A percentile compares a stretch with the other conserved stretches of the same genome.
Evolutionary conservation across 2,113 vertebrate species (phyloP).

Genomic region (Ictalurus punctatus): DNA sequence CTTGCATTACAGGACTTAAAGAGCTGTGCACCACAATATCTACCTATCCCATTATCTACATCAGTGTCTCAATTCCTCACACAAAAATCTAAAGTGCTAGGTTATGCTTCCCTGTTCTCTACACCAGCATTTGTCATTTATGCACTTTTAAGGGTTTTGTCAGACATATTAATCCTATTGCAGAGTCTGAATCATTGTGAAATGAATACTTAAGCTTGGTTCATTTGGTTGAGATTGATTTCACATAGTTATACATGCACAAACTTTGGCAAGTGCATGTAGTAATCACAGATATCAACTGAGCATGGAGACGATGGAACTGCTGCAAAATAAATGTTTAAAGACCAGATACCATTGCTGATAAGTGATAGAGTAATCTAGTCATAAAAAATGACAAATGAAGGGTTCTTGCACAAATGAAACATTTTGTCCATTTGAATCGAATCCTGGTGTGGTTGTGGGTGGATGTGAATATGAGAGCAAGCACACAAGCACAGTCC

Average conservation of each 20-base stretch:
- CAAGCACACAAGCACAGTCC: not conserved
- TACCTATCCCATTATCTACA: not conserved
- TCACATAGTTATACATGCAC: too few species aligned
- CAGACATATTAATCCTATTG: not conserved
- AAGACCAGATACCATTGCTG: too few species aligned
- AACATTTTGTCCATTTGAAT: not conserved
- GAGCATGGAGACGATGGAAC: too few species aligned
- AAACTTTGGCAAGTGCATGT: too few species aligned
- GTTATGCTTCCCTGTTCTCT: not conserved
- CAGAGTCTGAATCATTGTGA: not conserved
- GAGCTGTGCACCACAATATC: not conserved
- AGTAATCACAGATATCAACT: too few species aligned
- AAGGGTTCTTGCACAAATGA: not conserved
- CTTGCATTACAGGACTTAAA: not conserved
- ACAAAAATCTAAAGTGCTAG: not conserved
- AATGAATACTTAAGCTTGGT: not conserved
- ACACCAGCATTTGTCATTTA: not conserved
- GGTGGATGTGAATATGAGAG: too few species aligned
- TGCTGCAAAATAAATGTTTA: too few species aligned
- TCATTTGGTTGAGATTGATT: not conserved
- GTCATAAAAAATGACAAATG: not conserved
- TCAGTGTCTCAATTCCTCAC: not conserved
- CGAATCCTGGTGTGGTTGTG: not conserved
- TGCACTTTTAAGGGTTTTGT: not conserved
- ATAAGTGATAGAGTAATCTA: not conserved